phyloP scores from a whole-genome alignment of 2,113 vertebrate genomes.

The Lophura nycthemera region DNA sequence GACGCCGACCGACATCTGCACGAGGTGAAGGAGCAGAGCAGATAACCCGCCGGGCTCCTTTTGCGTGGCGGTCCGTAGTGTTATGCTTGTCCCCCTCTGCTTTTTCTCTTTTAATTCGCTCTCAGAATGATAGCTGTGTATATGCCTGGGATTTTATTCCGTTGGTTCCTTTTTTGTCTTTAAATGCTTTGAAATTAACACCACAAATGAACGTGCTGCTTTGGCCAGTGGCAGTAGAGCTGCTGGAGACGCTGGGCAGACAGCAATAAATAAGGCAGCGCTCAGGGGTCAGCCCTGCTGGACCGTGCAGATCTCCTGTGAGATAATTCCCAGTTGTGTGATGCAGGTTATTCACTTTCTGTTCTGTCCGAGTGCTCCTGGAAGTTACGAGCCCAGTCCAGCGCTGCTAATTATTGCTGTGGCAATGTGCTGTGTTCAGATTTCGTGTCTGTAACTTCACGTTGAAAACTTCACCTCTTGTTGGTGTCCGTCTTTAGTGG shows the following conservation, averaged over 20 bases:
- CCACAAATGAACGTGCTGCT: background rate
- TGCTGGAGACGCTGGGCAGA: background rate
- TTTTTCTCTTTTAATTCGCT: background rate
- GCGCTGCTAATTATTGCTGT: slow-evolving; percentile 31
- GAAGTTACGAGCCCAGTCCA: background rate
- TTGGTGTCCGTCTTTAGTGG: background rate
- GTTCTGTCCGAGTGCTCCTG: background rate
- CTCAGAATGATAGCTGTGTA: background rate
- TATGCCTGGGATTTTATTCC: background rate
- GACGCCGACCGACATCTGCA: background rate
- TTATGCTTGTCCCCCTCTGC: background rate
- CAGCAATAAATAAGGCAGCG: background rate
- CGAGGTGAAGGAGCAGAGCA: background rate
- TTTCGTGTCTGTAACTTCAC: background rate
- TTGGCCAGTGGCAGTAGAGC: background rate
- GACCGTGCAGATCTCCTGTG: background rate
- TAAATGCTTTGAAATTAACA: background rate
- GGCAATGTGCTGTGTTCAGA: background rate
- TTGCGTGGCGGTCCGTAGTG: background rate
- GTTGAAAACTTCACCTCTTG: background rate
- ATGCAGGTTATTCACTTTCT: slow-evolving; percentile 42
- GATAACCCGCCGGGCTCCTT: background rate
- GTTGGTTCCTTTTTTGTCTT: background rate
- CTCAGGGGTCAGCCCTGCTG: background rate
- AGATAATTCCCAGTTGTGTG: slow-evolving; percentile 30